Base-by-base conservation (phyloP, 2,797 vertebrate genomes). In the Gymnodraco acuticeps region DNA sequence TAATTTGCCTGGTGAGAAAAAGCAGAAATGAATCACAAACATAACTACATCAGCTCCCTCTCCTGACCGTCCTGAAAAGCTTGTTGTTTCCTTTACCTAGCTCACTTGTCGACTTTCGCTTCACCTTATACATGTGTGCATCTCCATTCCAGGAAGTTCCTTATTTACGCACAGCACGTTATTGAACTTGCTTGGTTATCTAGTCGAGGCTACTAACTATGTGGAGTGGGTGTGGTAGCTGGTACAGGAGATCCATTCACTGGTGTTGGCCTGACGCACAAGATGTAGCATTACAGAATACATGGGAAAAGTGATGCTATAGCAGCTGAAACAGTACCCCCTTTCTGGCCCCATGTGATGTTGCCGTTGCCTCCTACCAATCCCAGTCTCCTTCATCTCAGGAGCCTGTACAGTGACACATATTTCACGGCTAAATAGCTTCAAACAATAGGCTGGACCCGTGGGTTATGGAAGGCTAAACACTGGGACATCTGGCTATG, bases 201-300 rank as follows among this genome's bases (percentile, higher is more conserved):
- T 73, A 14, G 50, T 68, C 53, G 5, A 20, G 20, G 62, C 58
- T 70, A 2, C 51, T 56, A 58, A 8, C 0, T 13, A 19, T 59
- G 50, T 41, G 23, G 45, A 67, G 90, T 92, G 87, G 89, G 89
- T 90, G 92, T 90, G 90, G 91, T 90, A 1, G 70, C 58, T 53
- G 41, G 12, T 45, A 87, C 76, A 82, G 78, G 61, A 75, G 43
- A 33, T 67, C 60, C 74, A 74, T 87, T 89, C 80, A 86, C 55
- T 55, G 3, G 1, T 17, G 50, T 12, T 56, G 33, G 33, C 14
- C 52, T 69, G 62, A 70, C 60, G 43, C 51, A 62, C 48, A 63
- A 67, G 79, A 64, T 70, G 65, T 41, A 31, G 20, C 51, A 60
- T 12, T 15, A 13, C 41, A 10, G 70, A 42, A 41, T 41, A 38